Conservation (phyloP, 2,797 vertebrate species). For the Sitta carolinensis region DNA sequence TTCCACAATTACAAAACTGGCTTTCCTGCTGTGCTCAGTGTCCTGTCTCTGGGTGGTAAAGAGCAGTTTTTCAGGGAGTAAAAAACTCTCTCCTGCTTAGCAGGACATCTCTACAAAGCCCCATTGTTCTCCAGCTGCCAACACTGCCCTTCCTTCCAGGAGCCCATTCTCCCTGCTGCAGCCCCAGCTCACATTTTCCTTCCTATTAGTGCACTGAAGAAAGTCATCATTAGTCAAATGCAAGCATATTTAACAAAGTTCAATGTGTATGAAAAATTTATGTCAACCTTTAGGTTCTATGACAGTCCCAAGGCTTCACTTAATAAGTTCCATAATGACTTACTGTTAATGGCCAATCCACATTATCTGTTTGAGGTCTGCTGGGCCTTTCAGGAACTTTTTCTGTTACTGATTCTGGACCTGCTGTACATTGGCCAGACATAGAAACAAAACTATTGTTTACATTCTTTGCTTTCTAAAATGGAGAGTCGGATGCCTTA, state of each 20-base stretch:
- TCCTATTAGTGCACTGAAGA: background rate
- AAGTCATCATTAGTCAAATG: constrained; percentile 62
- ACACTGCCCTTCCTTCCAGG: background rate
- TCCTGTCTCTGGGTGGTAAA: background rate
- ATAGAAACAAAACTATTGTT: background rate
- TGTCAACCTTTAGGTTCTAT: constrained; percentile 60
- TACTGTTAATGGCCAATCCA: constrained; percentile 36
- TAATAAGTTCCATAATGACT: constrained; percentile 61
- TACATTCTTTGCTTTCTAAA: background rate
- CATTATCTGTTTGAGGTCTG: constrained; percentile 43
- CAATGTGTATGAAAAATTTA: constrained; percentile 67
- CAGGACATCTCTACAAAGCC: background rate
- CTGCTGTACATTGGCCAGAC: background rate
- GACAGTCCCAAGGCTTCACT: constrained; percentile 59
- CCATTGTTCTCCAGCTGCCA: background rate
- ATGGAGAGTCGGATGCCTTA: background rate
- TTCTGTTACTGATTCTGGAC: constrained; percentile 12
- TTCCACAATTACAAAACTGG: background rate
- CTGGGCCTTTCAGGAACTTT: constrained; percentile 27
- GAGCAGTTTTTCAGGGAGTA: background rate
- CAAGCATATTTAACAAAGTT: constrained; percentile 61
- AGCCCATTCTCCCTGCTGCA: background rate
- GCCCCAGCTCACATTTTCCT: background rate
- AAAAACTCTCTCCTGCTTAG: background rate
- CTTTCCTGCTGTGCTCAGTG: background rate